phyloP scores from a whole-genome alignment of 2,888 invertebrate genomes.

The Thelaira solivaga region DNA sequence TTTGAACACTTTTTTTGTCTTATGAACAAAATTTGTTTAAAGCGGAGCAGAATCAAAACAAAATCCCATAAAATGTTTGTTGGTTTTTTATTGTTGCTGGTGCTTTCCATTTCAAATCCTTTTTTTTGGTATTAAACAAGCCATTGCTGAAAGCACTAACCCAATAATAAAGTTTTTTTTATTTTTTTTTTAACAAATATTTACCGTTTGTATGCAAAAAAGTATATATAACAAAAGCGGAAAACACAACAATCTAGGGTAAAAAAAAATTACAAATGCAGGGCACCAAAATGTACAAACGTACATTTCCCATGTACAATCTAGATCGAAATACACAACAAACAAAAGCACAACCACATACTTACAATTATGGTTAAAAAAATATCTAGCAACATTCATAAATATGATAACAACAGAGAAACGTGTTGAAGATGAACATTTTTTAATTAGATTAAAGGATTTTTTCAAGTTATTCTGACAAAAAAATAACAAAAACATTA shows the following conservation, averaged over 20 bases:
- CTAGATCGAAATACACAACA: neutral
- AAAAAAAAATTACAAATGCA: neutral
- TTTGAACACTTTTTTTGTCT: no score
- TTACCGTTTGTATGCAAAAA: neutral
- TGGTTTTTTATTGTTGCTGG: no score
- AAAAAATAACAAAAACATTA: no score
- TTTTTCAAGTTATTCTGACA: no score
- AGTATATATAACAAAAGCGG: neutral
- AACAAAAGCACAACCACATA: neutral
- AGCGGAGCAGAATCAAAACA: neutral
- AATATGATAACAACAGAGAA: no score
- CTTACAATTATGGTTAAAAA: neutral
- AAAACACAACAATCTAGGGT: no score
- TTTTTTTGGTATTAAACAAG: neutral
- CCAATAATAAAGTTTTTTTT: neutral
- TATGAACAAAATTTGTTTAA: no score
- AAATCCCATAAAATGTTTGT: neutral
- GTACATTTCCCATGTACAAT: neutral
- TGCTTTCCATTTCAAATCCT: neutral
- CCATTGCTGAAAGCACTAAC: neutral
- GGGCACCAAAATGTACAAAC: neutral
- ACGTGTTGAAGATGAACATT: no score
- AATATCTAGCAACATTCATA: no score
- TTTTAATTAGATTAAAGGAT: no score
- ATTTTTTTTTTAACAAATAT: conserved; percentile 3